Base-by-base conservation (phyloP, 2,797 vertebrate genomes). In the Podarcis siculus region DNA sequence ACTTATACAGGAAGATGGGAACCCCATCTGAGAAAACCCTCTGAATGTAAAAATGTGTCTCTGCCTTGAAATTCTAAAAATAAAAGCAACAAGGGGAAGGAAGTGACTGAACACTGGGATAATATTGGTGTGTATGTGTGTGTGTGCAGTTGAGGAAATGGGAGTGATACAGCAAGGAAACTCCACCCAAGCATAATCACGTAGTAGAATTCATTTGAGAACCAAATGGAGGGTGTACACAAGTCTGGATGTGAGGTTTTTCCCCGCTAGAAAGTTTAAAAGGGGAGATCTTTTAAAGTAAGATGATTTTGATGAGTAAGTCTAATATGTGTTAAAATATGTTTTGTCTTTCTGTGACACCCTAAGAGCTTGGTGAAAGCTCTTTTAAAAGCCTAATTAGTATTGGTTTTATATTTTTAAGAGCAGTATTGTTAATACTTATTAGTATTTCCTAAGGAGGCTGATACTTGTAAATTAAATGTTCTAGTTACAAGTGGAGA, bases 51-150 rank as follows among this genome's bases (percentile, higher is more conserved):
- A 55, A 89, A 86, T 85, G 42, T 86, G 17, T 76, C 39, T 39
- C 72, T 80, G 93, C 93, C 93, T 96, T 91, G 76, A 75, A 73
- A 86, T 69, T 85, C 95, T 96, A 96, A 96, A 96, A 96, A 95
- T 96, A 96, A 94, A 95, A 92, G 92, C 94, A 92, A 95, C 92
- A 92, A 94, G 92, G 92, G 87, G 87, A 89, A 96, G 95, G 95
- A 96, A 96, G 95, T 94, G 95, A 95, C 94, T 95, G 95, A 95
- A 93, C 93, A 92, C 89, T 95, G 93, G 95, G 95, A 95, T 93
- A 95, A 92, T 94, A 95, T 92, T 94, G 93, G 87, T 85, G 77
- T 76, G 82, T 85, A 55, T 88, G 92, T 80, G 76, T 72, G 45
- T 78, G 69, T 87, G 94, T 93, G 91, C 92, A 89, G 92, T 89